Base-by-base conservation (phyloP, 2,797 vertebrate species). In the Micropoecilia bifurca region DNA sequence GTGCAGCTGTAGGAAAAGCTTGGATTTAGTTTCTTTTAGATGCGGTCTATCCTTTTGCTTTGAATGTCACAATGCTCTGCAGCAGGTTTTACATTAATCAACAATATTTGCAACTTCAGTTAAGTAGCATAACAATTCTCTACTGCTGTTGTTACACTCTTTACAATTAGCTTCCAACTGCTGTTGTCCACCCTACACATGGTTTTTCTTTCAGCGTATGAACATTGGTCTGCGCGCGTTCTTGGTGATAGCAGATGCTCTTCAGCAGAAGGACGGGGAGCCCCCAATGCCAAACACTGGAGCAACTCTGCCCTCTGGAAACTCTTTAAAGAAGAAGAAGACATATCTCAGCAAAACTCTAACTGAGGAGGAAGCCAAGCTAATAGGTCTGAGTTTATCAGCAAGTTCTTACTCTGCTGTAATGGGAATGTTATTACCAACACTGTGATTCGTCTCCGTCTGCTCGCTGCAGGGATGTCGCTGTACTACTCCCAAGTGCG, bases 231-330 rank as follows among this genome's bases (percentile, higher is more conserved):
- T 99, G 78, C 96, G 99, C 90, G 99, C 98, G 0, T 99, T 99
- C 91, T 95, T 99, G 91, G 98, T 99, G 76, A 98, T 99, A 89
- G 99, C 99, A 3, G 99, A 99, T 68, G 99, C 97, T 88, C 95
- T 99, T 87, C 99, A 99, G 83, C 98, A 99, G 90, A 99, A 99
- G 89, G 99, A 99, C 8, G 98, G 99, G 3, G 99, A 99, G 79
- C 99, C 99, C 3, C 99, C 99, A 25, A 99, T 99, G 99, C 99
- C 99, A 0, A 99, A 99, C 88, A 99, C 99, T 0, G 98, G 98
- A 80, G 98, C 98, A 47, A 98, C 99, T 47, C 95, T 99, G 76
- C 99, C 99, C 10, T 99, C 99, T 66, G 99, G 99, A 90, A 99
- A 99, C 94, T 99, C 99, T 0, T 88, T 99, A 77, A 97, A 99